Percentiles rank a stretch among this genome's conserved stretches.
Evolutionary conservation across 2,113 vertebrate species (phyloP).

Genomic region (Scomber scombrus): DNA sequence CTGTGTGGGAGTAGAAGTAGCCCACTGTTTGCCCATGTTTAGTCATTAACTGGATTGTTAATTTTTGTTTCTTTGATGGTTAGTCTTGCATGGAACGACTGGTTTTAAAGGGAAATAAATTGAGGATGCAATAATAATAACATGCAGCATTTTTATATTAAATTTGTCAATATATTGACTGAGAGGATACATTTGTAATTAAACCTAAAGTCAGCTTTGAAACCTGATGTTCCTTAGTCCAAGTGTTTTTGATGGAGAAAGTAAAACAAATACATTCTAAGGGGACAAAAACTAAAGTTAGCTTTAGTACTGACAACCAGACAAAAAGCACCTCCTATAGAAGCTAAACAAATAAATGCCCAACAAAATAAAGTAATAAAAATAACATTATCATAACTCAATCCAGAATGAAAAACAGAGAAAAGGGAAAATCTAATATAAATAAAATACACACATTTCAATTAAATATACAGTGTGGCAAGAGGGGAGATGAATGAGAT

Average conservation of each 20-base stretch:
- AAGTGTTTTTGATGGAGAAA: not conserved
- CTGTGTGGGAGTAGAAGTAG: slow-evolving; percentile 72
- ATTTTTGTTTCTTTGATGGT: slow-evolving; percentile 62
- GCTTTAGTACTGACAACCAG: not conserved
- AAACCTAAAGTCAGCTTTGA: not conserved
- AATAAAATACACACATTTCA: not conserved
- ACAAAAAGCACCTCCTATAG: not conserved
- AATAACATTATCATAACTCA: not conserved
- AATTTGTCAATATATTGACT: slow-evolving; percentile 20
- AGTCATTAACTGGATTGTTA: slow-evolving; percentile 52
- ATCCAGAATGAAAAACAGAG: not conserved
- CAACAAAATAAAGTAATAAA: not conserved
- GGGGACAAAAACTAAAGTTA: not conserved
- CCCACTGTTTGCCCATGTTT: slow-evolving; percentile 67
- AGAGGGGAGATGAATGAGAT: not conserved
- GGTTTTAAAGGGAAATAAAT: slow-evolving; percentile 41
- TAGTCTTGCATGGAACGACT: slow-evolving; percentile 19
- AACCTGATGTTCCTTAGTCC: not conserved
- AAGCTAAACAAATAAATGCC: not conserved
- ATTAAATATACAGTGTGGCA: not conserved
- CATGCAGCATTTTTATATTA: not conserved
- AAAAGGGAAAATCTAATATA: not conserved
- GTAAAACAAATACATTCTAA: not conserved
- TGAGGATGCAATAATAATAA: not conserved
- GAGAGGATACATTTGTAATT: not conserved